Percentiles rank a stretch among this genome's conserved stretches.
Evolutionary conservation across 2,113 vertebrate genomes (phyloP).

Genomic region (Zosterops pallidus): DNA sequence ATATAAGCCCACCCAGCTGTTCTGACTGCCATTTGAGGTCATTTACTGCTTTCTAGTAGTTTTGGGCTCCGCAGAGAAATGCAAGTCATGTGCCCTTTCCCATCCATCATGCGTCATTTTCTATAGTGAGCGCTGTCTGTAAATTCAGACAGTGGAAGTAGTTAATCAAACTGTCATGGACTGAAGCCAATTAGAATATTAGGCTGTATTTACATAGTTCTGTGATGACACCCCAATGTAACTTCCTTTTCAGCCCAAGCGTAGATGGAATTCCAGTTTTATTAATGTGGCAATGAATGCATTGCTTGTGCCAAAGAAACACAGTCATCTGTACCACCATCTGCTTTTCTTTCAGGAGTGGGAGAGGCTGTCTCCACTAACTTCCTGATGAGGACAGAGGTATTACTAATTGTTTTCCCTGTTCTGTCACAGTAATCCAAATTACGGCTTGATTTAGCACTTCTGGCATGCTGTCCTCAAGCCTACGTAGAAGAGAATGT

Average conservation of each 20-base stretch:
- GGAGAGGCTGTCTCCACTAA: not conserved
- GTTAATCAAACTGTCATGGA: constrained; percentile 8
- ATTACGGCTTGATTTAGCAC: not conserved
- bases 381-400: not conserved
- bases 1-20: not conserved
- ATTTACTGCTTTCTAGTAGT: not conserved
- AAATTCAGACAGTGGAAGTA: not conserved
- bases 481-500: not conserved
- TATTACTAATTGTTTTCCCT: not conserved
- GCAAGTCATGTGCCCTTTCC: not conserved
- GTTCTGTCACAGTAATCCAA: not conserved
- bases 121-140: not conserved
- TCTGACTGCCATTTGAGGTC: not conserved
- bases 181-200: not conserved
- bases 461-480: not conserved
- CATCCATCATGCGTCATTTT: not conserved
- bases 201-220: not conserved
- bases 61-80: not conserved
- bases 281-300: not conserved
- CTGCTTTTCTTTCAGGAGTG: constrained; percentile 16
- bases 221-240: not conserved
- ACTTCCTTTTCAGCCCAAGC: constrained; percentile 16
- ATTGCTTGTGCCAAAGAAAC: not conserved
- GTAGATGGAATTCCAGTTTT: not conserved
- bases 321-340: not conserved